These are phyloP conservation scores for Pitangus sulphuratus DNA, from an alignment of 2,797 vertebrate species.

Conservation along the genomic window DNA sequence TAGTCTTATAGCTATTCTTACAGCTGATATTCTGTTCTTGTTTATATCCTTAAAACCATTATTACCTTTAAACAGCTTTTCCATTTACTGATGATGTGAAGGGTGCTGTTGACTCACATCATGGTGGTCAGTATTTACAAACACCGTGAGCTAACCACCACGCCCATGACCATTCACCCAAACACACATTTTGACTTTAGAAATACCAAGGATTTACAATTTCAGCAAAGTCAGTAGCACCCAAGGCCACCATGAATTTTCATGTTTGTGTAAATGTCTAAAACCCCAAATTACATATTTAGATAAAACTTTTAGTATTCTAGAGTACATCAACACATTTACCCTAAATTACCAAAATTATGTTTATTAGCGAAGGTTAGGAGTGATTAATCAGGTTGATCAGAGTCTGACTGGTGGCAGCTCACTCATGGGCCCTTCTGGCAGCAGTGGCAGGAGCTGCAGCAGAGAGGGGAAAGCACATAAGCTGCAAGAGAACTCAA, in stretches of 20 bases:
- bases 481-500: neutral
- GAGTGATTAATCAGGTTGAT: neutral
- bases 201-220: neutral
- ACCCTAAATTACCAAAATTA: neutral
- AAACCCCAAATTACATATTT: neutral
- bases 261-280: neutral
- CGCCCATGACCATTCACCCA: rapidly evolving
- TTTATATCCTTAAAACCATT: neutral
- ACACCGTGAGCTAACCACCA: neutral
- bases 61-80: neutral
- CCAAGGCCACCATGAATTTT: neutral
- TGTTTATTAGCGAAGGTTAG: neutral
- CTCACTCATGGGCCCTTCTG: neutral
- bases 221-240: neutral
- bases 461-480: neutral
- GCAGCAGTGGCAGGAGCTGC: neutral
- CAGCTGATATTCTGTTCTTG: neutral
- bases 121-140: neutral
- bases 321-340: neutral
- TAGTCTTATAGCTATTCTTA: neutral
- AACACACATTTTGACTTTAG: neutral
- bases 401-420: neutral
- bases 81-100: neutral
- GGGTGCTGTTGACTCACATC: neutral
- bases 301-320: neutral